phyloP scores from a whole-genome alignment of 2,888 invertebrate genomes.

The Campoplex capitator region DNA sequence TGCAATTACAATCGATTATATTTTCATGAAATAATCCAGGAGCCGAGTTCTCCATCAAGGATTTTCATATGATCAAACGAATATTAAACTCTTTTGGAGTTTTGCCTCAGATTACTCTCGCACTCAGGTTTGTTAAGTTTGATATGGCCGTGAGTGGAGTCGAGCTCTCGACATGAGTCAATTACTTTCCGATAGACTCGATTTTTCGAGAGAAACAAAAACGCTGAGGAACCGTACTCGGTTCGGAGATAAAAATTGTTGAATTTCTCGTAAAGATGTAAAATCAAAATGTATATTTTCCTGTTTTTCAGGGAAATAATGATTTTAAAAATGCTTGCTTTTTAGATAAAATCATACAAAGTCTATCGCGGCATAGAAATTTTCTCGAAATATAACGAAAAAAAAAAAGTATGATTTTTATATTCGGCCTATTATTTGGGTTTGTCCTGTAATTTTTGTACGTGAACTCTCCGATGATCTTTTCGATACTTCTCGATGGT shows the following conservation, averaged over 20 bases:
- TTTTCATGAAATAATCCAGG: background rate
- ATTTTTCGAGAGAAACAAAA: background rate
- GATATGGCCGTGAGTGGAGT: slow-evolving; percentile 28
- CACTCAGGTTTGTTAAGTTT: slow-evolving; percentile 29
- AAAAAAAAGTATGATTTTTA: background rate
- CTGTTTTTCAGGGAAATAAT: background rate
- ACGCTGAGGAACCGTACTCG: background rate
- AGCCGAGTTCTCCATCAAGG: background rate
- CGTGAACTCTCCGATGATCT: slow-evolving; percentile 78
- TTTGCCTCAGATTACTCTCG: background rate
- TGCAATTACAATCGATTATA: background rate
- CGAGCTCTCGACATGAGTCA: slow-evolving; percentile 15
- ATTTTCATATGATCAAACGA: background rate
- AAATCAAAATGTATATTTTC: background rate
- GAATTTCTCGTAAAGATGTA: background rate
- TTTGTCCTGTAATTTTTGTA: slow-evolving; percentile 73
- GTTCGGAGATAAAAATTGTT: background rate
- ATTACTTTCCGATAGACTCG: background rate
- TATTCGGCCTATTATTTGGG: slow-evolving; percentile 45
- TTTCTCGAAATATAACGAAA: background rate
- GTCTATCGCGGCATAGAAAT: background rate
- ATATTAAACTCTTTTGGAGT: background rate
- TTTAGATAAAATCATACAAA: background rate
- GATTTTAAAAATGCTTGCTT: background rate
- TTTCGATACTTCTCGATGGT: slow-evolving; percentile 83